These are phyloP conservation scores for Gymnothorax javanicus DNA, from an alignment of 2,797 vertebrate species.

Conservation along the genomic window DNA sequence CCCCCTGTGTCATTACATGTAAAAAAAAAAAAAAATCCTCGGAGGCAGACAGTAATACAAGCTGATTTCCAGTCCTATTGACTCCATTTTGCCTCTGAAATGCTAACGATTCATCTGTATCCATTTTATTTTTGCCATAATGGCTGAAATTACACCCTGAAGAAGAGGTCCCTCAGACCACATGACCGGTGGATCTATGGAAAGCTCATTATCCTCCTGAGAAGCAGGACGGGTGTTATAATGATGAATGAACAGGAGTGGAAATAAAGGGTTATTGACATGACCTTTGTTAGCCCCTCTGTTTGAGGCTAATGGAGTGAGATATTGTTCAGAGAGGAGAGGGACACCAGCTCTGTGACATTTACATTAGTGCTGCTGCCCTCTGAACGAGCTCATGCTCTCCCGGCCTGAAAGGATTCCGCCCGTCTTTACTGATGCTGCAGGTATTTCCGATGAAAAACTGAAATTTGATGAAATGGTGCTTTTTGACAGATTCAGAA, in stretches of 20 bases:
- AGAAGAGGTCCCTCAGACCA: constrained; percentile 57
- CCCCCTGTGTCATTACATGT: no score
- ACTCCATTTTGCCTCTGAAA: neutral
- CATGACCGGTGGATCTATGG: constrained; percentile 66
- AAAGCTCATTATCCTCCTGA: constrained; percentile 70
- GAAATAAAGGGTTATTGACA: constrained; percentile 70
- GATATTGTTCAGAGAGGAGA: constrained; percentile 52
- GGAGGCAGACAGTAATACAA: constrained; percentile 29
- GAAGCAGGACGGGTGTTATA: constrained; percentile 64
- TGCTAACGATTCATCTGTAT: neutral
- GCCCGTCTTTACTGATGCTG: neutral
- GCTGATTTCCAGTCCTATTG: neutral
- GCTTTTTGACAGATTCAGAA: neutral
- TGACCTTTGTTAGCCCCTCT: constrained; percentile 68
- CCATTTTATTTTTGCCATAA: neutral
- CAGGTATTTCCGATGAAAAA: neutral
- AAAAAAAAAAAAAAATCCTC: no score
- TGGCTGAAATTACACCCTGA: constrained; percentile 30
- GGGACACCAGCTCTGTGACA: constrained; percentile 56
- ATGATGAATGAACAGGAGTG: constrained; percentile 68
- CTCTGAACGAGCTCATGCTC: neutral
- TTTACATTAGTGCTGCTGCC: constrained; percentile 47
- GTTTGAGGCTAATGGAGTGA: constrained; percentile 53
- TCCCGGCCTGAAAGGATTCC: neutral
- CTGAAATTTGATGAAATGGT: neutral